Evolutionary conservation across 1,140 invertebrate species (phyloP).

Genomic region (Drosophila pseudoobscura): DNA sequence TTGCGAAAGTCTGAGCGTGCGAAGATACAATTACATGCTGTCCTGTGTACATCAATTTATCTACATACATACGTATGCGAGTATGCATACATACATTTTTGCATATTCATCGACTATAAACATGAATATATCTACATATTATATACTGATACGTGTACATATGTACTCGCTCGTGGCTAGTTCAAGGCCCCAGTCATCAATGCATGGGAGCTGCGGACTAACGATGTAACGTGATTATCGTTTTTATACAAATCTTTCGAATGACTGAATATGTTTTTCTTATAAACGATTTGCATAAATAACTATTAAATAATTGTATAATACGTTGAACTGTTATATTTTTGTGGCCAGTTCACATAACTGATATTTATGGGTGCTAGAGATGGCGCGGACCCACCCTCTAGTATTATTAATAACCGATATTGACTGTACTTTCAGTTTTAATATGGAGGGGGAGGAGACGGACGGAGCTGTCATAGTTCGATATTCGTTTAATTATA

Average conservation of each 20-base stretch:
- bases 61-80: slow-evolving; percentile 4
- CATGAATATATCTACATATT: too few species aligned
- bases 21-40: slow-evolving; percentile 38
- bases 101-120: not conserved
- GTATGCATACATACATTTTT: too few species aligned
- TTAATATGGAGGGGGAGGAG: slow-evolving; percentile 21
- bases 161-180: slow-evolving; percentile 18
- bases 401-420: too few species aligned
- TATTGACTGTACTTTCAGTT: slow-evolving; percentile 3
- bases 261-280: too few species aligned
- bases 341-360: too few species aligned
- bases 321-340: too few species aligned
- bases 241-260: too few species aligned
- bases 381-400: too few species aligned
- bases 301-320: too few species aligned
- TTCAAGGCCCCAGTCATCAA: slow-evolving; percentile 55
- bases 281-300: too few species aligned
- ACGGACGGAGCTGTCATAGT: slow-evolving; percentile 18
- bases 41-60: not conserved
- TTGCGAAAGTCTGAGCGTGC: slow-evolving; percentile 41
- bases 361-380: too few species aligned
- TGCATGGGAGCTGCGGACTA: not conserved
- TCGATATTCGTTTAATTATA: slow-evolving; percentile 50
- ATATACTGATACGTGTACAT: too few species aligned
- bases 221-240: not conserved